Evolutionary conservation across 2,797 vertebrate genomes (phyloP), one percentile per base, ranked within the genome.

Genomic region (Gambelia wislizenii): DNA sequence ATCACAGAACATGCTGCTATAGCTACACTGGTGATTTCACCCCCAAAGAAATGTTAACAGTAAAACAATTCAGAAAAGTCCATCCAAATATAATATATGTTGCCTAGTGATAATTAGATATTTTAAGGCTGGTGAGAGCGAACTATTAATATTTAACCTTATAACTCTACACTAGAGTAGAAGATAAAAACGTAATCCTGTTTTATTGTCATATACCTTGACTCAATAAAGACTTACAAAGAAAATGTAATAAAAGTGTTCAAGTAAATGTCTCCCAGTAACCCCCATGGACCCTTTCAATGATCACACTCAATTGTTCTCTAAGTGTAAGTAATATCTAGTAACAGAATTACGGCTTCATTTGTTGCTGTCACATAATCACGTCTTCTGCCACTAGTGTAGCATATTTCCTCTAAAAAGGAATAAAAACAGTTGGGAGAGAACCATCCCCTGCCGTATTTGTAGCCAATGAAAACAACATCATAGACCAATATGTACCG

Each of bases 261-360:
- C 87, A 13, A 67, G 91, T 93, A 95, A 96, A 94, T 93, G 92
- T 56, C 84, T 94, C 86, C 70, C 92, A 92, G 94, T 93, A 94
- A 94, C 94, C 90, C 79, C 92, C 39, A 18, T 3, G 79, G 87
- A 91, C 91, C 85, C 82, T 93, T 86, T 91, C 74, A 92, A 92
- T 91, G 88, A 94, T 94, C 69, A 91, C 80, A 89, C 33, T 87
- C 88, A 91, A 92, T 91, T 90, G 84, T 91, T 94, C 92, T 90
- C 59, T 64, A 82, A 85, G 89, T 10, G 0, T 95, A 94, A 95
- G 94, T 94, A 95, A 92, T 94, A 91, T 13, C 75, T 89, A 87
- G 94, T 91, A 95, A 94, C 74, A 94, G 92, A 95, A 91, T 96
- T 95, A 94, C 87, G 82, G 84, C 92, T 96, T 91, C 91, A 93